Evolutionary conservation across 1,140 invertebrate genomes (phyloP), one percentile per base, ranked within the genome.

Genomic region (Aphelenchoides fujianensis): DNA sequence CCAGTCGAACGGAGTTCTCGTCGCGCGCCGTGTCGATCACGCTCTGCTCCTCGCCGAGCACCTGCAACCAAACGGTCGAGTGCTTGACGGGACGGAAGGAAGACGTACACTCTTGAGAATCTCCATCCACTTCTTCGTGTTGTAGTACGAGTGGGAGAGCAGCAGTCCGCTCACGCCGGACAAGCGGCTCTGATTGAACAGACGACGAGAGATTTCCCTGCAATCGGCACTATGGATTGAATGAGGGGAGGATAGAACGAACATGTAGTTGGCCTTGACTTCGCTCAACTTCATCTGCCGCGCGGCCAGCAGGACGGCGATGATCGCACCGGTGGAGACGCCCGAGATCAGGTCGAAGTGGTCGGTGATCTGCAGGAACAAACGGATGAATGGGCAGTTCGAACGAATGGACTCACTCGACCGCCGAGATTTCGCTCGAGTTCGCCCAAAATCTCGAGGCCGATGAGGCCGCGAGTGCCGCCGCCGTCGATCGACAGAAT

Each of bases 261-360:
- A n/a, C 72, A 75, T 75, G 54, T 83, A 84, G 19, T 53, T 77
- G 27, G 67, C 31, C 66, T 71, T 82, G 9, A 78, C 72, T 66
- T 82, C 71, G 27, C 69, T 67, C 19, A 84, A 74, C 12, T 61
- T 66, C 34, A 79, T 70, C 61, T 69, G 59, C 70, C 82, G 85
- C 16, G 82, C 73, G 52, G 83, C 85, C 2, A 86, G 61, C 48
- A 88, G 70, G n/a, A 79, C 75, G 23, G 85, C 84, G 12, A 87
- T 77, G 19, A 87, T 82, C 5, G 85, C 80, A 5, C 93, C 93
- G 2, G 93, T 95, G 82, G 91, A 93, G 12, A 95, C 93, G 3
- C 94, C 94, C 82, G 92, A 91, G 75, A 96, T 91, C 72, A 91
- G 91, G 86, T 96, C 94, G 86, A 96, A 96, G 32, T 88, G 74